A percentile compares a stretch with the other conserved stretches of the same genome.
phyloP scores from a whole-genome alignment of 2,113 vertebrate genomes.

The Pelobates fuscus region DNA sequence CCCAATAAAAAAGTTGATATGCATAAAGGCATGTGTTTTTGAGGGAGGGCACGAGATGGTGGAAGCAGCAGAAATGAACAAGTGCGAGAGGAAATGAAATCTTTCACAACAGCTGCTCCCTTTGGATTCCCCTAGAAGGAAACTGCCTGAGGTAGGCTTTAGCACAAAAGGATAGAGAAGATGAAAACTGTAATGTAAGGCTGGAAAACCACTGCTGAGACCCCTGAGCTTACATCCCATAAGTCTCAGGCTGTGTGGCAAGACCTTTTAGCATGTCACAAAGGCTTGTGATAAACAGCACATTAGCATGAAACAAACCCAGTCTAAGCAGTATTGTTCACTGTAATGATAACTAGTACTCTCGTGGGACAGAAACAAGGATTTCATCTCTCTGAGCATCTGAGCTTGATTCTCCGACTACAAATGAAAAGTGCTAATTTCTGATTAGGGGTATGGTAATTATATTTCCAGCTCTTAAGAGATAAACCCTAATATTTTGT shows the following conservation, averaged over 20 bases:
- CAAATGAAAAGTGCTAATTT: conserved; percentile 85
- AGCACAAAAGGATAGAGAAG: conserved; percentile 86
- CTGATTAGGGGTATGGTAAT: conserved; percentile 44
- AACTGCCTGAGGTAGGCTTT: conserved; percentile 79
- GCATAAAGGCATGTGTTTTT: conserved; percentile 65
- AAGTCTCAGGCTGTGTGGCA: conserved; percentile 70
- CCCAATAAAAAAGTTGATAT: conserved; percentile 75
- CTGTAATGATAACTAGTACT: conserved; percentile 75
- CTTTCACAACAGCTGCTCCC: conserved; percentile 83
- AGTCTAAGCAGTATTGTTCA: conserved; percentile 70
- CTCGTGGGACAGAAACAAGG: conserved; percentile 71
- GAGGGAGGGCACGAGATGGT: conserved; percentile 47
- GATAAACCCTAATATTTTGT: conserved; percentile 18
- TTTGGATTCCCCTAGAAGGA: conserved; percentile 81
- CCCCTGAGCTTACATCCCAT: conserved; percentile 69
- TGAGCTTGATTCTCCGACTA: conserved; percentile 78
- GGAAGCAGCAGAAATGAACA: conserved; percentile 56
- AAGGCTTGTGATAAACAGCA: conserved; percentile 79
- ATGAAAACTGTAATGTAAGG: conserved; percentile 81
- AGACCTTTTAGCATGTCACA: conserved; percentile 79
- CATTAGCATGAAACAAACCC: conserved; percentile 76
- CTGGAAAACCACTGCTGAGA: conserved; percentile 82
- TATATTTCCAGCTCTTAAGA: conserved; percentile 13
- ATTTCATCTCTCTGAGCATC: conserved; percentile 77
- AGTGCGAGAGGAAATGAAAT: conserved; percentile 80